Conservation (phyloP, 64 coral and sea anemone species). For the Montipora capricornis region DNA sequence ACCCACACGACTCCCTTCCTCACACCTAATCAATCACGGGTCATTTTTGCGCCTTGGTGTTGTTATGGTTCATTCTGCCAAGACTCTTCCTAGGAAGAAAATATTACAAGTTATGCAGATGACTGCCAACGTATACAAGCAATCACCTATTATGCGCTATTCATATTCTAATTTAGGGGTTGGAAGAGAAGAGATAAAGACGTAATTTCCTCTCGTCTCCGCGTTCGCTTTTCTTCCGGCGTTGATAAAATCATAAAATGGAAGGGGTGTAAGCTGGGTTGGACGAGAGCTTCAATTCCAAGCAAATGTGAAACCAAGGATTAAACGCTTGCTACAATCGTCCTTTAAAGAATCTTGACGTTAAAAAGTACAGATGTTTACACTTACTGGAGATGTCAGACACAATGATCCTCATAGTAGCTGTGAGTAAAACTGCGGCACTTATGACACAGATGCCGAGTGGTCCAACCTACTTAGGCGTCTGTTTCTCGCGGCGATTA, state of each 20-base stretch:
- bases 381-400: not conserved
- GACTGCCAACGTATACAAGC: constrained; percentile 78
- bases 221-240: too few species aligned
- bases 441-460: not conserved
- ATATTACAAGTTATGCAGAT: constrained; percentile 82
- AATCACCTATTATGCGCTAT: constrained; percentile 77
- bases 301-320: not conserved
- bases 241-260: too few species aligned
- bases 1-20: constrained; percentile 7
- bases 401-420: not conserved
- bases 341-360: not conserved
- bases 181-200: constrained; percentile 42
- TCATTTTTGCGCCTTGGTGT: not conserved
- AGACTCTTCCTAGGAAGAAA: constrained; percentile 69
- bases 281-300: not conserved
- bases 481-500: not conserved
- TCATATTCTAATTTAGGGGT: constrained; percentile 87
- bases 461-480: not conserved
- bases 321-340: not conserved
- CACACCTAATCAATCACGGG: constrained; percentile 79
- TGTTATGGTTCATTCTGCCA: constrained; percentile 38
- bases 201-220: constrained; percentile 14
- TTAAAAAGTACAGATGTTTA: not conserved
- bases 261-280: not conserved
- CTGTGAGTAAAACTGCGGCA: not conserved